Evolutionary conservation across 2,888 invertebrate species (phyloP).

Genomic region (Electrophaes corylata): DNA sequence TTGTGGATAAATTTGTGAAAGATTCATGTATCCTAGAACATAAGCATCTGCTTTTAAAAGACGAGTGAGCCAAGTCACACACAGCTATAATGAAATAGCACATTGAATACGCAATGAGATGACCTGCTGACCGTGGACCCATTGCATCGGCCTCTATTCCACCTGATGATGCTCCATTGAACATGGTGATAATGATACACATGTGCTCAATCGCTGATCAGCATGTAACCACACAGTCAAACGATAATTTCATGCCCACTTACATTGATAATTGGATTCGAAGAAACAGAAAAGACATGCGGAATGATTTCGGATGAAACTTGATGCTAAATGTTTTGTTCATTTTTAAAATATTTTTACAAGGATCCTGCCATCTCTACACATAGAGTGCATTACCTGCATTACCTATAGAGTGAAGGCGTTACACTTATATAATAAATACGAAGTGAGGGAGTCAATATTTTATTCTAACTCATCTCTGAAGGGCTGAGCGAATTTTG

Average conservation of each 20-base stretch:
- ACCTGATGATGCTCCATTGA: constrained; percentile 34
- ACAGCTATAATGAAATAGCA: constrained; percentile 20
- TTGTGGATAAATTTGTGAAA: too few relatives aligned
- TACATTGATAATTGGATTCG: constrained; percentile 34
- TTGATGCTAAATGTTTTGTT: constrained; percentile 1
- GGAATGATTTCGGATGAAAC: constrained; percentile 4
- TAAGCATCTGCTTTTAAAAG: constrained; percentile 5
- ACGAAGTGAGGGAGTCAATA: too few relatives aligned
- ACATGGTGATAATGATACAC: constrained; percentile 21
- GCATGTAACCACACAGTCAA: constrained; percentile 23
- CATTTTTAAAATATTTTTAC: background rate
- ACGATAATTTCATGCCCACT: constrained; percentile 48
- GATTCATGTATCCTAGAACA: too few relatives aligned
- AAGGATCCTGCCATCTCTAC: background rate
- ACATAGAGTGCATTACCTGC: too few relatives aligned
- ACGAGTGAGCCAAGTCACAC: background rate
- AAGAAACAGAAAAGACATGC: constrained; percentile 11
- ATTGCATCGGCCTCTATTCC: constrained; percentile 38
- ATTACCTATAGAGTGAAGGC: too few relatives aligned
- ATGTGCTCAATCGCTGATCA: constrained; percentile 20
- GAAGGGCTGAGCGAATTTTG: too few relatives aligned
- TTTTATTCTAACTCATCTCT: too few relatives aligned
- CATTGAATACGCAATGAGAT: constrained; percentile 45
- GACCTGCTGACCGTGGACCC: constrained; percentile 63
- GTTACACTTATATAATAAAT: too few relatives aligned